Base-by-base conservation (phyloP, 2,797 vertebrate genomes). In the Microctenopoma lineatum region DNA sequence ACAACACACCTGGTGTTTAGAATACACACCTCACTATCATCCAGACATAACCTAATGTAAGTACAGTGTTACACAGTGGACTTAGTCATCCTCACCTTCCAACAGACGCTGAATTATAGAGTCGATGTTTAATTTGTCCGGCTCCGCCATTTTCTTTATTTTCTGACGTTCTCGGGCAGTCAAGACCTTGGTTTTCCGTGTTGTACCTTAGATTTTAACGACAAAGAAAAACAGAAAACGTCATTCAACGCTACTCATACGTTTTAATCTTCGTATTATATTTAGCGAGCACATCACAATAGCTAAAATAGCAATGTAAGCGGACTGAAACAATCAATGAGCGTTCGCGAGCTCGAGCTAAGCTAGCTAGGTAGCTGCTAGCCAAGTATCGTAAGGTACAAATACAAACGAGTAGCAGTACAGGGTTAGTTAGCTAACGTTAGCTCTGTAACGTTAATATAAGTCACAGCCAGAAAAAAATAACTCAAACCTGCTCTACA, bases 91-190 rank as follows among this genome's bases (percentile, higher is more conserved):
- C 92, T 94, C 80, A 95, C 94, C 94, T 95, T 95, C 94, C 91
- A 95, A 67, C 58, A 95, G 93, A 87, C 94, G 94, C 80, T 95
- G 94, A 93, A 95, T 95, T 91, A 95, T 95, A 74, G 94, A 95
- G 92, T 95, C 94, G 89, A 95, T 95, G 92, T 95, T 95, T 94
- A 95, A 91, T 94, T 95, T 95, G 93, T 95, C 94, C 88, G 94
- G 92, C 89, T 95, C 94, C 93, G 94, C 94, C 94, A 95, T 95
- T 94, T 95, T 95, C 92, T 87, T 82, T 86, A 80, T 89, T 85
- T 92, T 89, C 81, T 88, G 89, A 84, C 88, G 89, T 90, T 89
- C 88, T 91, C 90, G 77, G 80, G 87, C 83, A 86, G 85, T 75
- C 79, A 69, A 87, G 90, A 87, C 82, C 85, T 90, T 75, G 80